Evolutionary conservation across 2,113 vertebrate species (phyloP).

Genomic region (Bujurquina vittata): DNA sequence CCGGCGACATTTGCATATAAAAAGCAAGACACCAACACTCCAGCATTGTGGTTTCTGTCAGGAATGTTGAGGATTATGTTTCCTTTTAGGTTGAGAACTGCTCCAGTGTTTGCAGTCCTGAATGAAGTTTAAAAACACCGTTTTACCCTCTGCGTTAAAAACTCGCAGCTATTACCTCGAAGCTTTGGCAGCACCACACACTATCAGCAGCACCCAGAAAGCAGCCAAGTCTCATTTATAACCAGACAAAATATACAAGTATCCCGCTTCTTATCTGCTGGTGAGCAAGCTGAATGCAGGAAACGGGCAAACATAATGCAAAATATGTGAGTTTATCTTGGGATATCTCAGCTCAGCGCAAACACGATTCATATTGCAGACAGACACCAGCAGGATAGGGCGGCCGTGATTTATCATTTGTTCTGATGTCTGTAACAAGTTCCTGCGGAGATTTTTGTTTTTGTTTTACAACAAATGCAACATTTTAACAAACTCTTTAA

Average conservation of each 20-base stretch:
- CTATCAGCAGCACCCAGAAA: slow-evolving; percentile 55
- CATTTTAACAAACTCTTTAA: background rate
- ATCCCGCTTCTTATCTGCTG: slow-evolving; percentile 38
- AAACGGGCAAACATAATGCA: slow-evolving; percentile 28
- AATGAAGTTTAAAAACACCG: slow-evolving; percentile 23
- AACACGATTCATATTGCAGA: background rate
- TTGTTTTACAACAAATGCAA: background rate
- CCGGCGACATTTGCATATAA: slow-evolving; percentile 59
- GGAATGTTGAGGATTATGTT: slow-evolving; percentile 64
- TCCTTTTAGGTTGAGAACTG: slow-evolving; percentile 35
- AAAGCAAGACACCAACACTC: slow-evolving; percentile 17
- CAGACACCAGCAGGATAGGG: background rate
- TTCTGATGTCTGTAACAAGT: background rate
- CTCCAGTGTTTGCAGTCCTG: slow-evolving; percentile 66
- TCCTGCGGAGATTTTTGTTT: background rate
- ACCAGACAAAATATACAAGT: slow-evolving; percentile 40
- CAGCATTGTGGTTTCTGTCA: slow-evolving; percentile 30
- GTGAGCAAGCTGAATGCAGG: slow-evolving; percentile 50
- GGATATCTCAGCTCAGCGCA: slow-evolving; percentile 51
- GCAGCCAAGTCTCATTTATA: slow-evolving; percentile 29
- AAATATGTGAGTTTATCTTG: slow-evolving; percentile 47
- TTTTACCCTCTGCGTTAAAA: slow-evolving; percentile 27
- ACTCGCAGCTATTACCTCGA: slow-evolving; percentile 48
- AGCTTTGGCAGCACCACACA: slow-evolving; percentile 69
- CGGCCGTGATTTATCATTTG: background rate